Conservation (phyloP, 1,140 invertebrate genomes). For the Holotrichia oblita region DNA sequence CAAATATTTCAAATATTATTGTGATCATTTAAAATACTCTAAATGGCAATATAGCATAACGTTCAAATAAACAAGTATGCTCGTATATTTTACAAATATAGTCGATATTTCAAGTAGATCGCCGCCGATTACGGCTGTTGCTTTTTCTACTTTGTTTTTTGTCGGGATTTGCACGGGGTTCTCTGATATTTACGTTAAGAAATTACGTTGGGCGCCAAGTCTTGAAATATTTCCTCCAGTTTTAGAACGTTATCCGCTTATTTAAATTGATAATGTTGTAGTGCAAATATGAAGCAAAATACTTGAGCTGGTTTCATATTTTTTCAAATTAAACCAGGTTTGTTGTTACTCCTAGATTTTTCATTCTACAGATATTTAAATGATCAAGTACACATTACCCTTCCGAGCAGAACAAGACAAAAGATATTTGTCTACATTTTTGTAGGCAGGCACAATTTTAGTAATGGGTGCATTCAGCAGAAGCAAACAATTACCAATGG, state of each 20-base stretch:
- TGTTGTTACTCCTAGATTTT: no score
- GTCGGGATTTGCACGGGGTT: no score
- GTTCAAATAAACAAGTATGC: conserved; percentile 36
- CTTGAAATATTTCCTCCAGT: neutral
- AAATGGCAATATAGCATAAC: conserved; percentile 23
- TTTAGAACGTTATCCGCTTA: neutral
- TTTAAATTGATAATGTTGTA: neutral
- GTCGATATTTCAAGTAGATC: conserved; percentile 23
- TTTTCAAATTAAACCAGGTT: no score
- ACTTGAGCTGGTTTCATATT: neutral
- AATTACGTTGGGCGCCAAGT: neutral
- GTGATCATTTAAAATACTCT: conserved; percentile 30
- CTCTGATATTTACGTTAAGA: no score
- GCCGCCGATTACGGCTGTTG: neutral
- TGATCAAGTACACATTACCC: no score
- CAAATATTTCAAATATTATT: conserved; percentile 36
- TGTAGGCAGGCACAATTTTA: no score
- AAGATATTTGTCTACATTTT: no score
- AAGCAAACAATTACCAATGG: no score
- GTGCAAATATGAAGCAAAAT: conserved; percentile 7
- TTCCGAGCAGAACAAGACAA: no score
- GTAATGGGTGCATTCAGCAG: no score
- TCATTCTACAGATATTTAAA: no score
- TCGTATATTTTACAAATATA: conserved; percentile 32
- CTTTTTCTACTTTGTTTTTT: neutral